Evolutionary conservation across 2,113 vertebrate species (phyloP), one percentile per base, ranked within the genome.

Genomic region (Lathamus discolor): DNA sequence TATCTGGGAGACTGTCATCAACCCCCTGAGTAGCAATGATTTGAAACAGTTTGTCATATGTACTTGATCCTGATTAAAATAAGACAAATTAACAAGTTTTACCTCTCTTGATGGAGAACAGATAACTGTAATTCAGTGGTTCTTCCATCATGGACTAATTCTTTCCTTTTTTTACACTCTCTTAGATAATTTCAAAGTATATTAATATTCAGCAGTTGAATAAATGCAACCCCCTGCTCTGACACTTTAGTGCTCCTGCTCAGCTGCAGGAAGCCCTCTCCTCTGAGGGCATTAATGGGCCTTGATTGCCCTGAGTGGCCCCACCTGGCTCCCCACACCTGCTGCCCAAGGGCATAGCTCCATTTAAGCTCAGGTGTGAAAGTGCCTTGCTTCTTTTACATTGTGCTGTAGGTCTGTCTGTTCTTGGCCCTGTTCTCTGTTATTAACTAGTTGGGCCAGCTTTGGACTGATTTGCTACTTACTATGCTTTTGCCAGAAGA

Each of bases 1-100:
- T 62, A 91, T 83, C 64, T 93, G 85, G 48, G 76, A 88, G 92
- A 89, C 87, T 96, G 95, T 98, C 97, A 98, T 98, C 98, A 98
- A 97, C 97, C 97, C 97, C 98, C 98, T 96, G 97, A 96, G 97
- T 77, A 88, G 98, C 70, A 67, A 51, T 97, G 97, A 97, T 98
- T 98, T 97, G 94, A 95, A 95, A 96, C 96, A 95, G 97, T 97
- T 98, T 97, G 91, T 97, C 95, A 95, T 91, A 90, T 64, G 72
- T 79, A 95, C 97, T 98, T 96, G 96, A 98, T 95, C 88, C 91
- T 98, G 97, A 98, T 98, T 97, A 97, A 97, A 98, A 97, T 69
- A 97, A 94, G 94, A 96, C 72, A 97, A 95, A 98, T 95, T 97
- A 97, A 74, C 83, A 90, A 86, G 78, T 86, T 96, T 94, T 82